These are phyloP conservation scores for Drosophila mojavensis DNA, from an alignment of 1,140 invertebrate species.

Conservation along the genomic window DNA sequence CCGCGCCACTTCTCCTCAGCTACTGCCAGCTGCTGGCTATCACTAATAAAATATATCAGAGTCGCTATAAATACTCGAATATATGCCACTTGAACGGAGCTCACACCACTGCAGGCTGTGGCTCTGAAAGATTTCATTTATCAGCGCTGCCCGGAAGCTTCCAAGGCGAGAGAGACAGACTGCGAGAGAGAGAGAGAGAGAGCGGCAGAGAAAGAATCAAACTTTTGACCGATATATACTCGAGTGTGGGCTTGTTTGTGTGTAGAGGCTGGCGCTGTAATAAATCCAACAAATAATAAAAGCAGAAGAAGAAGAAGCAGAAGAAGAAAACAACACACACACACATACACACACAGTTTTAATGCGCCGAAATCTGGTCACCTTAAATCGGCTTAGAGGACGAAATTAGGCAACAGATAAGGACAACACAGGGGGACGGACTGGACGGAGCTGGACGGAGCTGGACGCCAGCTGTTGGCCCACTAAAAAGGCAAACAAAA, in stretches of 20 bases:
- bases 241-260: neutral
- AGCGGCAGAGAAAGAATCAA: constrained; percentile 7
- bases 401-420: constrained; percentile 64
- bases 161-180: constrained; percentile 44
- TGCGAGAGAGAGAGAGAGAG: neutral
- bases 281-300: constrained; percentile 49
- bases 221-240: constrained; percentile 66
- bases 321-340: constrained; percentile 1
- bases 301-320: neutral
- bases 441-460: constrained; percentile 5
- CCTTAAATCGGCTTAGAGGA: constrained; percentile 62
- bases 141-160: constrained; percentile 58
- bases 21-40: constrained; percentile 32
- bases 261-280: constrained; percentile 24
- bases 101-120: constrained; percentile 14
- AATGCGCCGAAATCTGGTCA: constrained; percentile 57
- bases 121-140: constrained; percentile 65
- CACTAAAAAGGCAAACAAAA: constrained; percentile 71
- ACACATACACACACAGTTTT: constrained; percentile 30
- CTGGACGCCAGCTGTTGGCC: constrained; percentile 56
- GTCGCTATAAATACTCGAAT: constrained; percentile 67
- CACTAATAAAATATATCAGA: constrained; percentile 71
- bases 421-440: constrained; percentile 1
- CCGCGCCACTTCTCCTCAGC: neutral
- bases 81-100: constrained; percentile 65